phyloP scores from a whole-genome alignment of 1,140 invertebrate genomes.

The Drosophila eugracilis region DNA sequence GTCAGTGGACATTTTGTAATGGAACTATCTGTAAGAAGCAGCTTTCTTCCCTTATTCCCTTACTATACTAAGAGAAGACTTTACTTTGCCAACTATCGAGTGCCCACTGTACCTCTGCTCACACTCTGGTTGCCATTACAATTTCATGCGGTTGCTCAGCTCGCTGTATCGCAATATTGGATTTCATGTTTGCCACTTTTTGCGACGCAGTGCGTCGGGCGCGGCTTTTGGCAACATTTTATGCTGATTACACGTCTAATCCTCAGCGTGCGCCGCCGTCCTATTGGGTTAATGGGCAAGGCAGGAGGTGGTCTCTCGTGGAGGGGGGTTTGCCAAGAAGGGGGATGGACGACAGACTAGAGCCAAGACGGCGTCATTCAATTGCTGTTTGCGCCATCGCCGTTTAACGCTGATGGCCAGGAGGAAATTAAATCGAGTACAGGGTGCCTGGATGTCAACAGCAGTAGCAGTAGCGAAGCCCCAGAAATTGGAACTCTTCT shows the following conservation, averaged over 20 bases:
- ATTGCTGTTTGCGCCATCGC: constrained; percentile 70
- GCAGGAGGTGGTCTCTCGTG: constrained; percentile 17
- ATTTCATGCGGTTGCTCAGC: constrained; percentile 55
- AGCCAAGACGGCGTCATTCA: constrained; percentile 53
- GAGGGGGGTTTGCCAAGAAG: not conserved
- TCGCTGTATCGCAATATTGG: constrained; percentile 68
- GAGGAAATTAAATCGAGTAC: constrained; percentile 59
- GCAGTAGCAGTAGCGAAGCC: constrained; percentile 12
- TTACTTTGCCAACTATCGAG: too few species aligned
- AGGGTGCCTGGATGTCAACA: constrained; percentile 37
- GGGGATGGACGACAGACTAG: not conserved
- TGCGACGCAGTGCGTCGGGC: constrained; percentile 32
- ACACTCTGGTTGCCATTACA: constrained; percentile 49
- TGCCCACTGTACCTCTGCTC: constrained; percentile 10
- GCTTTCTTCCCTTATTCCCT: too few species aligned
- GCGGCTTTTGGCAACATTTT: constrained; percentile 74
- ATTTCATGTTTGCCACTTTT: constrained; percentile 82
- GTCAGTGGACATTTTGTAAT: too few species aligned
- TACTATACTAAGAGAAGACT: too few species aligned
- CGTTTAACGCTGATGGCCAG: constrained; percentile 54
- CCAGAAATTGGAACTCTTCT: not conserved
- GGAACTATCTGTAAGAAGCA: too few species aligned
- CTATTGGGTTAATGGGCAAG: constrained; percentile 45
- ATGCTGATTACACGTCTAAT: constrained; percentile 83
- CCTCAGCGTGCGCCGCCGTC: constrained; percentile 74